These are phyloP conservation scores for Poecilia velifera DNA, from an alignment of 2,797 vertebrate genomes.

Conservation along the genomic window DNA sequence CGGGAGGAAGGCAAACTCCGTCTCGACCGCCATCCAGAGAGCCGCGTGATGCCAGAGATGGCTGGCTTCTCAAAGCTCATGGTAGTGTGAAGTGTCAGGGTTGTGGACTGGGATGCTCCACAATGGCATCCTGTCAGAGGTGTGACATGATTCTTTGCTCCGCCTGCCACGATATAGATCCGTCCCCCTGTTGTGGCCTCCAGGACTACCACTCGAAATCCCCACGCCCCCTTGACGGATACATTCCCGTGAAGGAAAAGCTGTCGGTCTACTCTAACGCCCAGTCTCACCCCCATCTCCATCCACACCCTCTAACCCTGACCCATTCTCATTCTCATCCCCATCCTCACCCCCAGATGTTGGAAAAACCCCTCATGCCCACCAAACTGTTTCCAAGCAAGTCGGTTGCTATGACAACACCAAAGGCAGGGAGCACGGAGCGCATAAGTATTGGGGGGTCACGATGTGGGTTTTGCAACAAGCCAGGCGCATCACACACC, in stretches of 20 bases:
- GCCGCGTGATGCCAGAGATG: conserved; percentile 77
- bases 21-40: conserved; percentile 81
- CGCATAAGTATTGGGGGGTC: conserved; percentile 70
- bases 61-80: conserved; percentile 80
- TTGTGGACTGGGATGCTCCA: conserved; percentile 86
- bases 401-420: conserved; percentile 72
- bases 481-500: conserved; percentile 90
- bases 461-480: conserved; percentile 97
- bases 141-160: conserved; percentile 89
- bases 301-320: conserved; percentile 77
- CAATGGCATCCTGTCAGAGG: conserved; percentile 86
- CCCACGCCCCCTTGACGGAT: conserved; percentile 81
- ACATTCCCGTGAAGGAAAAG: conserved; percentile 84
- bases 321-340: conserved; percentile 79
- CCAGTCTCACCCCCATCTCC: conserved; percentile 75
- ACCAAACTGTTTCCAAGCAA: conserved; percentile 83
- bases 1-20: conserved; percentile 77
- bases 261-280: conserved; percentile 82
- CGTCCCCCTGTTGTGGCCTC: conserved; percentile 82
- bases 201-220: conserved; percentile 82
- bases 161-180: conserved; percentile 81
- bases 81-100: conserved; percentile 87
- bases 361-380: conserved; percentile 81
- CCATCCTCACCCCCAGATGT: conserved; percentile 78
- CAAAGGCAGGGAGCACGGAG: conserved; percentile 73